phyloP scores from a whole-genome alignment of 2,113 vertebrate species.

The Noctilio leporinus region DNA sequence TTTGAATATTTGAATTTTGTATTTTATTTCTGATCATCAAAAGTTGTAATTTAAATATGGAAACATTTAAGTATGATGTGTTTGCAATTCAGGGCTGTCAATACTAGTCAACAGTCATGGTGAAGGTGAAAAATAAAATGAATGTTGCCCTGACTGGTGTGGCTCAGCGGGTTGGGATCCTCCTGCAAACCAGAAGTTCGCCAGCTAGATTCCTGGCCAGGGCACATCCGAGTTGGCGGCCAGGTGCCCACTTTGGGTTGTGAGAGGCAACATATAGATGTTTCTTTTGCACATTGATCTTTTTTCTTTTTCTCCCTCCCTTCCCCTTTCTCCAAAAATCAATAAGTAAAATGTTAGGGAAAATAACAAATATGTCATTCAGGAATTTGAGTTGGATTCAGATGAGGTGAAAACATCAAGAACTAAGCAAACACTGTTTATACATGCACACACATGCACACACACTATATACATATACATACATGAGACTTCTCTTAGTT shows the following conservation, averaged over 20 bases:
- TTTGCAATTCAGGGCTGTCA: background rate
- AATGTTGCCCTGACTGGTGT: background rate
- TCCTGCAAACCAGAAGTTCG: too few species aligned
- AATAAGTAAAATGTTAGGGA: too few species aligned
- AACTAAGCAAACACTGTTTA: background rate
- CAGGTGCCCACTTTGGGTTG: too few species aligned
- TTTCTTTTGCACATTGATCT: too few species aligned
- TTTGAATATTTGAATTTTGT: slow-evolving; percentile 8
- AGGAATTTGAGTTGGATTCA: slow-evolving; percentile 27
- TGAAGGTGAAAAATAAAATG: background rate
- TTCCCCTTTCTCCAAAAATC: too few species aligned
- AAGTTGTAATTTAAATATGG: background rate
- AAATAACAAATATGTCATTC: background rate
- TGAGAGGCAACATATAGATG: too few species aligned
- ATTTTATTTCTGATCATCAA: background rate
- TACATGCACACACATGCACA: background rate
- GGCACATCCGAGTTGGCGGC: too few species aligned
- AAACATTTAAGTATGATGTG: background rate
- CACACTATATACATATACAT: background rate
- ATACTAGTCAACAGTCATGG: background rate
- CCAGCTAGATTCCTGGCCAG: too few species aligned
- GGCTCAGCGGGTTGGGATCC: too few species aligned
- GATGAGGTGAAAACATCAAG: background rate
- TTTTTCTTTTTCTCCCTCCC: too few species aligned
- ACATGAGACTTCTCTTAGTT: background rate